Evolutionary conservation across 2,113 vertebrate species (phyloP), one percentile per base, ranked within the genome.

Genomic region (Myiozetetes cayanensis): DNA sequence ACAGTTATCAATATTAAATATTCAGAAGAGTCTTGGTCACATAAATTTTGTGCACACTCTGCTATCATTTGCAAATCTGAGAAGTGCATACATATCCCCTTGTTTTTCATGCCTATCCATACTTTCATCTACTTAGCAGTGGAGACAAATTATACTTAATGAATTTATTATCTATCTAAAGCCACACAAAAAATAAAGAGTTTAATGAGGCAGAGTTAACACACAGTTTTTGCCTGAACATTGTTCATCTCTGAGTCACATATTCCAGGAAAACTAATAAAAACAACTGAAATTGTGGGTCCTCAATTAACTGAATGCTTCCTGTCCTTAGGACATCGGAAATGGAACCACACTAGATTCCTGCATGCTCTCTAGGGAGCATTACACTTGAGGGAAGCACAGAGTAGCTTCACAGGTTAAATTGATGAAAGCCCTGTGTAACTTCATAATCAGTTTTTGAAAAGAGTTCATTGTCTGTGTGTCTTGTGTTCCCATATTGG

Each of bases 221-320:
- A 41, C 2, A 37, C 6, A 2, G 0, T 7, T 93, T 90, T 62
- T 85, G 50, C 76, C 43, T 41, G 63, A 80, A 72, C 33, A 14
- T 71, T 88, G 28, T 79, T 91, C 55, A 47, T 17, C 50, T 88
- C 85, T 85, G 85, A 94, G 81, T 97, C 89, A 91, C 65, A 46
- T 49, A 72, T 87, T 92, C 85, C 72, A 80, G 71, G 39, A 83
- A 71, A 75, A 91, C 39, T n/a, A 89, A 83, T 50, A 76, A 84
- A 85, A 93, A 66, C 46, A 59, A 75, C 30, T 93, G 35, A 91
- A 93, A 76, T 39, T 24, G 30, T 53, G 30, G 15, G 7, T 91
- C 46, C 27, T 76, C 50, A 66, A 39, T 56, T 73, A 73, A 47
- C 8, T 43, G 59, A 70, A 77, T 88, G 31, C 24, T 63, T 90